phyloP scores from a whole-genome alignment of 2,888 invertebrate genomes.

The Chloroclysta siterata region DNA sequence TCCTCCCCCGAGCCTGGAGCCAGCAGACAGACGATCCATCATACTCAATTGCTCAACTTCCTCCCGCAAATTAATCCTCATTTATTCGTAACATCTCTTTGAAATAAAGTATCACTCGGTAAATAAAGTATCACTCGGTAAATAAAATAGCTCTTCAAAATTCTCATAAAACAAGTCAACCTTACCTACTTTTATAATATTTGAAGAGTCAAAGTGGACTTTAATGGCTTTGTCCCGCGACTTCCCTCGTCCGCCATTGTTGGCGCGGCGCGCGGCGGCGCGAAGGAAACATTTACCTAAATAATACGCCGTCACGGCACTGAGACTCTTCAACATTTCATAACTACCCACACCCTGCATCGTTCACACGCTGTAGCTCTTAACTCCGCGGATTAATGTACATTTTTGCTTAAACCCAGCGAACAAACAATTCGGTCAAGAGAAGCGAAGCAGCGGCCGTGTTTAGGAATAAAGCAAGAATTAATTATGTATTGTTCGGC shows the following conservation, averaged over 20 bases:
- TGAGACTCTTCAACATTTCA: slow-evolving; percentile 40
- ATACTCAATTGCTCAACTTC: background rate
- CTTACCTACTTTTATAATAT: slow-evolving; percentile 10
- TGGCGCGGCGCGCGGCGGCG: slow-evolving; percentile 3
- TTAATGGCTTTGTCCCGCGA: slow-evolving; percentile 21
- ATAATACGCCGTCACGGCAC: slow-evolving; percentile 31
- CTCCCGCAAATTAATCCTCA: slow-evolving; percentile 8
- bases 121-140: slow-evolving; percentile 4
- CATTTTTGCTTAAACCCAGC: background rate
- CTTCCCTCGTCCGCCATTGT: slow-evolving; percentile 4
- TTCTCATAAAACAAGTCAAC: slow-evolving; percentile 23
- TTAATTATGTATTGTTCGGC: slow-evolving; percentile 40
- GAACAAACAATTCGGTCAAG: background rate
- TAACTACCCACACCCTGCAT: slow-evolving; percentile 24
- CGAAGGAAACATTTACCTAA: slow-evolving; percentile 29
- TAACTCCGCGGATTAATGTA: slow-evolving; percentile 8
- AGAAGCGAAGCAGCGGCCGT: slow-evolving; percentile 31
- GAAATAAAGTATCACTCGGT: slow-evolving; percentile 9
- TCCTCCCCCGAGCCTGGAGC: no score
- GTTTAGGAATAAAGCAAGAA: slow-evolving; percentile 40
- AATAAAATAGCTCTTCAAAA: slow-evolving; percentile 3
- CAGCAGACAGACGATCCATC: background rate
- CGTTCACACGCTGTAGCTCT: background rate
- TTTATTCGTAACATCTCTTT: slow-evolving; percentile 7
- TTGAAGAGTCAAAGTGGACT: slow-evolving; percentile 23